phyloP scores from a whole-genome alignment of 2,113 vertebrate genomes.

The Indicator indicator region DNA sequence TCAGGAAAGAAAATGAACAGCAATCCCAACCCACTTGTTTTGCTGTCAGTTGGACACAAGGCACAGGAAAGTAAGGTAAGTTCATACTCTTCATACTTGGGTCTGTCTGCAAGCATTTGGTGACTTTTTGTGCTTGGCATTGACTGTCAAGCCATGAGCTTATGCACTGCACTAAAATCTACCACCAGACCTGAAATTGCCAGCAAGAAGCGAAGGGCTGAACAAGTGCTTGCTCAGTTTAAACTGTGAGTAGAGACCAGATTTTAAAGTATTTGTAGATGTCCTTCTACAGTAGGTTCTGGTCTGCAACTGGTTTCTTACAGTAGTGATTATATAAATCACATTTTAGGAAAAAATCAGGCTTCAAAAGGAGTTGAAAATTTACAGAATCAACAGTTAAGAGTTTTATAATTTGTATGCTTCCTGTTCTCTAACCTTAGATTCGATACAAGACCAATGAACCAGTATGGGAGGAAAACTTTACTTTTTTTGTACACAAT shows the following conservation, averaged over 20 bases:
- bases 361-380: background rate
- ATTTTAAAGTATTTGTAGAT: background rate
- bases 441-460: constrained; percentile 92
- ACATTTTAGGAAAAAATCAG: background rate
- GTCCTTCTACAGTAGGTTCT: background rate
- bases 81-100: background rate
- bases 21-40: constrained; percentile 90
- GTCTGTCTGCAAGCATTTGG: background rate
- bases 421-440: constrained; percentile 67
- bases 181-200: background rate
- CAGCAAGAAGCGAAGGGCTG: background rate
- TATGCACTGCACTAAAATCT: background rate
- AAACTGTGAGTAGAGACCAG: background rate
- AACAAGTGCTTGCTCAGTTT: background rate
- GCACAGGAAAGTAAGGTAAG: constrained; percentile 92
- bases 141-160: background rate
- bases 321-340: background rate
- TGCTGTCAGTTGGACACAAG: constrained; percentile 90
- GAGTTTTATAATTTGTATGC: background rate
- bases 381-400: background rate
- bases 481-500: constrained; percentile 95
- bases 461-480: constrained; percentile 94
- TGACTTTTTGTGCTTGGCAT: background rate
- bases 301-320: background rate
- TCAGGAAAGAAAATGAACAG: constrained; percentile 94